These are phyloP conservation scores for Penaeus japonicus DNA, from an alignment of 1,140 invertebrate species.

Conservation along the genomic window DNA sequence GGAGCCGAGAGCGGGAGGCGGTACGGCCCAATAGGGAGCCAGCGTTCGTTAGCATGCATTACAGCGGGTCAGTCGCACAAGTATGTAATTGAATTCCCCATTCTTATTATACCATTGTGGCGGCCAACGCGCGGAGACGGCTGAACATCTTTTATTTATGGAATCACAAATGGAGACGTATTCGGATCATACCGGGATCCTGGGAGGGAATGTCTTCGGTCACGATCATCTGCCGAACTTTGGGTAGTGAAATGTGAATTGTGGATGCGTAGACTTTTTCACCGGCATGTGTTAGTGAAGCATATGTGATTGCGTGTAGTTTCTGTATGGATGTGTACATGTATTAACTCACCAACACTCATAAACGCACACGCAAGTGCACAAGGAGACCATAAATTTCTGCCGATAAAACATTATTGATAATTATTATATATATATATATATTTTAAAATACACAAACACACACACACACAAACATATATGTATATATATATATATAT, in stretches of 20 bases:
- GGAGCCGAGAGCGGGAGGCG: background rate
- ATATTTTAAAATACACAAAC: too few relatives aligned
- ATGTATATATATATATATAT: too few relatives aligned
- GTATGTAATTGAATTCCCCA: conserved; percentile 54
- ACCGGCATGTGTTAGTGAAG: too few relatives aligned
- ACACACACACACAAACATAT: too few relatives aligned
- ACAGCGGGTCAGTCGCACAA: conserved; percentile 52
- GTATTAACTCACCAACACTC: too few relatives aligned
- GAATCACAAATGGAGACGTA: conserved; percentile 55
- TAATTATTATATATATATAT: too few relatives aligned
- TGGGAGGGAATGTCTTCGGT: background rate
- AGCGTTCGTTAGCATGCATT: conserved; percentile 53
- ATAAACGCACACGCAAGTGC: too few relatives aligned
- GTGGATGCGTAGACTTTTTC: too few relatives aligned
- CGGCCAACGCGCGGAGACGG: background rate
- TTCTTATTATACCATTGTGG: conserved; percentile 55
- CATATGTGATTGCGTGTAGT: too few relatives aligned
- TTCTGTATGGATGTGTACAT: too few relatives aligned
- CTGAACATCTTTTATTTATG: conserved; percentile 51
- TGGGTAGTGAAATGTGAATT: background rate
- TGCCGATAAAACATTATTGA: too few relatives aligned
- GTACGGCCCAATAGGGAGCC: conserved; percentile 50
- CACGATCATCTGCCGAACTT: background rate
- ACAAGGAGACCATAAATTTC: too few relatives aligned
- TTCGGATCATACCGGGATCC: background rate